Percentiles rank a stretch among this genome's conserved stretches.
These are phyloP conservation scores for Drosophila tropicalis DNA, from an alignment of 1,140 invertebrate genomes.

Conservation along the genomic window DNA sequence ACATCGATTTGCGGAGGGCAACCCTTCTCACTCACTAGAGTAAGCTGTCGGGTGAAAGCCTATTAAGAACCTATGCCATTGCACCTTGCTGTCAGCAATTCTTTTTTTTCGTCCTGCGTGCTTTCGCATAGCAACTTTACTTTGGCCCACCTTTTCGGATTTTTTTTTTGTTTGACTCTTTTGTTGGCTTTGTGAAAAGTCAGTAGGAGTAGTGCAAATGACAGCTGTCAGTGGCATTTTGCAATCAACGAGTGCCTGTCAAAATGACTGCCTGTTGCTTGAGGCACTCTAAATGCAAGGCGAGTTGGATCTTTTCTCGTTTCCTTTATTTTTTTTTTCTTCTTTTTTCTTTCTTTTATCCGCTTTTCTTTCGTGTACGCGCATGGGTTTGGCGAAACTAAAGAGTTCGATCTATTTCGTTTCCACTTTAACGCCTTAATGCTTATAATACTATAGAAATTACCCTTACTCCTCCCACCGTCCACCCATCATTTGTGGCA, in stretches of 20 bases:
- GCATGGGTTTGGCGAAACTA: neutral
- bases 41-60: conserved; percentile 30
- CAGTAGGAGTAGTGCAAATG: conserved; percentile 50
- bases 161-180: neutral
- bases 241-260: conserved; percentile 63
- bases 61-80: conserved; percentile 31
- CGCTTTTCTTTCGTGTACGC: conserved; percentile 14
- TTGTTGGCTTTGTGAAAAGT: conserved; percentile 5
- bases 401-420: conserved; percentile 2
- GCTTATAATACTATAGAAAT: neutral
- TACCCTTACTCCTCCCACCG: neutral
- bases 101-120: neutral
- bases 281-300: conserved; percentile 14
- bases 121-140: conserved; percentile 2
- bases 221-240: conserved; percentile 75
- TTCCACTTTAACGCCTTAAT: conserved; percentile 11
- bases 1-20: neutral
- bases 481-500: neutral
- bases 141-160: neutral
- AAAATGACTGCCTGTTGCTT: conserved; percentile 73
- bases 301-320: neutral
- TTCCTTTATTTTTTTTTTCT: conserved; percentile 33
- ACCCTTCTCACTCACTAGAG: conserved; percentile 13
- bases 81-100: conserved; percentile 40
- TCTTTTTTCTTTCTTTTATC: neutral